Conservation (phyloP, 2,113 vertebrate species). For the Chaetura pelagica region DNA sequence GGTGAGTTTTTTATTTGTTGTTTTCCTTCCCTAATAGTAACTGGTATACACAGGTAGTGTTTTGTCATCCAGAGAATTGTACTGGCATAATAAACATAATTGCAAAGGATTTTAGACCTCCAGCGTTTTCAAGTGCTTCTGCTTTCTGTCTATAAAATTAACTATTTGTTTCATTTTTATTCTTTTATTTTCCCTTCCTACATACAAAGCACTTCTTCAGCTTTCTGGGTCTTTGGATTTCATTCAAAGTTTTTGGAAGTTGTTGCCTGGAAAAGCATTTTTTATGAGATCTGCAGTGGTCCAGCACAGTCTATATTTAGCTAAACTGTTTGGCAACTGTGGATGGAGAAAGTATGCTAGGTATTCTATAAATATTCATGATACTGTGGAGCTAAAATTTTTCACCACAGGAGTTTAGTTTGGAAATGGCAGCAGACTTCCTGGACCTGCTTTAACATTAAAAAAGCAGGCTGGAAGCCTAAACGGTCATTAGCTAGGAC, state of each 20-base stretch:
- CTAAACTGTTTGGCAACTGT: conserved; percentile 59
- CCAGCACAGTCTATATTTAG: conserved; percentile 66
- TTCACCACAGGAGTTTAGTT: neutral
- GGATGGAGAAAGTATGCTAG: conserved; percentile 64
- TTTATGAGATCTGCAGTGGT: conserved; percentile 48
- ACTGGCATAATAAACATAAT: neutral
- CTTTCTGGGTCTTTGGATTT: conserved; percentile 33
- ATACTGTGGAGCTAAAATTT: neutral
- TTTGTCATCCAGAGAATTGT: neutral
- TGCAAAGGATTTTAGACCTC: neutral
- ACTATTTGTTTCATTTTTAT: neutral
- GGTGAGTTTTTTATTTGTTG: neutral
- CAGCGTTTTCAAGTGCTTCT: neutral
- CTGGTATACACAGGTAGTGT: neutral
- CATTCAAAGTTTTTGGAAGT: neutral
- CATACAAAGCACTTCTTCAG: neutral
- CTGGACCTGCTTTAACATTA: neutral
- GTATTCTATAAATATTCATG: conserved; percentile 33
- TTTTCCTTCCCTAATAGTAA: neutral
- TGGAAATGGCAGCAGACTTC: neutral
- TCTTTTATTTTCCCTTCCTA: neutral
- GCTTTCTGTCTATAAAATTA: neutral
- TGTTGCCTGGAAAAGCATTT: conserved; percentile 36
- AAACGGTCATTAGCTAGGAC: neutral
- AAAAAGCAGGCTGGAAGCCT: neutral